Conservation (phyloP, 2,888 invertebrate species). For the Hedya salicella region DNA sequence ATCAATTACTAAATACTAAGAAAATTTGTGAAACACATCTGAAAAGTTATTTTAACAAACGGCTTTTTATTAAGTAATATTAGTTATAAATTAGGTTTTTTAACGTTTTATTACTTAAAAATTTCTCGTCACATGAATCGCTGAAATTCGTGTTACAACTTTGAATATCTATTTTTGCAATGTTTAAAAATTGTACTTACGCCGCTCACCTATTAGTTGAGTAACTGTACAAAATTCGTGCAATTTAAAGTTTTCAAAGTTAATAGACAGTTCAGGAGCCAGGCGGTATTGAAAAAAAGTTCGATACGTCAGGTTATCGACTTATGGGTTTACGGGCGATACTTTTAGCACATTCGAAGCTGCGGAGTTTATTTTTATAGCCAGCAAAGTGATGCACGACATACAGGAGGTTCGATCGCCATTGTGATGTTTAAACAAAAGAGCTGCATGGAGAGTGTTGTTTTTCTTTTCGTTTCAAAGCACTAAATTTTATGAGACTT, state of each 20-base stretch:
- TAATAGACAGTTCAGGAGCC: background rate
- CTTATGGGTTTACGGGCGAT: background rate
- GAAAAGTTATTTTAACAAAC: too few relatives aligned
- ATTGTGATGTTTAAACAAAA: background rate
- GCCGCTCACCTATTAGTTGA: background rate
- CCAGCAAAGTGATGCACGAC: background rate
- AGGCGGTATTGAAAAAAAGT: conserved; percentile 1
- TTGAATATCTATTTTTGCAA: too few relatives aligned
- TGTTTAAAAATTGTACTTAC: too few relatives aligned
- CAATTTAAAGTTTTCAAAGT: background rate
- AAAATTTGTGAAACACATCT: too few relatives aligned
- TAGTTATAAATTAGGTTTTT: too few relatives aligned
- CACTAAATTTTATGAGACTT: background rate
- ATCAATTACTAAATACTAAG: too few relatives aligned
- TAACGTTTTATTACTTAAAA: too few relatives aligned
- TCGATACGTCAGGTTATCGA: conserved; percentile 1
- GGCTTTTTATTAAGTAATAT: too few relatives aligned
- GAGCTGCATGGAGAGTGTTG: background rate
- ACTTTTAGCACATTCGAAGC: background rate
- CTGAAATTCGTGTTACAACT: too few relatives aligned
- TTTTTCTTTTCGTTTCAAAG: background rate
- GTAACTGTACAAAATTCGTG: background rate
- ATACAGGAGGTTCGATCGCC: background rate
- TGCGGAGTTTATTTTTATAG: background rate
- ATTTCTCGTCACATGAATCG: too few relatives aligned